These are phyloP conservation scores for Ephialtes manifestator DNA, from an alignment of 2,888 invertebrate genomes.

Conservation along the genomic window DNA sequence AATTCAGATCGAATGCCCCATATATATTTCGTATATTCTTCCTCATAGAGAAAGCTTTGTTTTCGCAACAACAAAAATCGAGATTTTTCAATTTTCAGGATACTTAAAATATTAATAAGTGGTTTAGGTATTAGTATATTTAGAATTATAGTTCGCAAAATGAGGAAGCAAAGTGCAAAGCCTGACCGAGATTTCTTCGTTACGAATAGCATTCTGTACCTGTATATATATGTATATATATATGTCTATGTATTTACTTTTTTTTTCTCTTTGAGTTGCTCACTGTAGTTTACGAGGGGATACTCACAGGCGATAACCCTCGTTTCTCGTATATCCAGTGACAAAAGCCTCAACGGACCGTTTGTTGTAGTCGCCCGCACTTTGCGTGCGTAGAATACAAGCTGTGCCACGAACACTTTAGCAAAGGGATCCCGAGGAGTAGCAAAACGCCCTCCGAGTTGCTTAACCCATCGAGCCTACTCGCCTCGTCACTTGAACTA, in stretches of 20 bases:
- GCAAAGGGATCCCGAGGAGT: conserved; percentile 27
- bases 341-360: conserved; percentile 36
- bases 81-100: too few species aligned
- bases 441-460: conserved; percentile 17
- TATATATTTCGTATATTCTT: too few species aligned
- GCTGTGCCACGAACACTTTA: conserved; percentile 7
- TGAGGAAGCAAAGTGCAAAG: too few species aligned
- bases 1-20: too few species aligned
- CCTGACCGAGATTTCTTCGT: too few species aligned
- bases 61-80: too few species aligned
- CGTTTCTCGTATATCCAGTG: conserved; percentile 7
- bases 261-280: conserved; percentile 17
- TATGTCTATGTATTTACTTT: not conserved
- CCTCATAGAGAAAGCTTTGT: too few species aligned
- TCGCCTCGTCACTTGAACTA: conserved; percentile 25
- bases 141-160: too few species aligned
- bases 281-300: not conserved
- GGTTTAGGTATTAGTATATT: too few species aligned
- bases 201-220: too few species aligned
- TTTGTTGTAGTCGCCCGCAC: conserved; percentile 22
- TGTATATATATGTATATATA: too few species aligned
- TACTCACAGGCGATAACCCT: conserved; percentile 17
- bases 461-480: conserved; percentile 31
- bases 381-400: conserved; percentile 33
- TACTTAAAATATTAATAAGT: too few species aligned